phyloP scores from a whole-genome alignment of 2,888 invertebrate species.

The Baronia brevicornis region DNA sequence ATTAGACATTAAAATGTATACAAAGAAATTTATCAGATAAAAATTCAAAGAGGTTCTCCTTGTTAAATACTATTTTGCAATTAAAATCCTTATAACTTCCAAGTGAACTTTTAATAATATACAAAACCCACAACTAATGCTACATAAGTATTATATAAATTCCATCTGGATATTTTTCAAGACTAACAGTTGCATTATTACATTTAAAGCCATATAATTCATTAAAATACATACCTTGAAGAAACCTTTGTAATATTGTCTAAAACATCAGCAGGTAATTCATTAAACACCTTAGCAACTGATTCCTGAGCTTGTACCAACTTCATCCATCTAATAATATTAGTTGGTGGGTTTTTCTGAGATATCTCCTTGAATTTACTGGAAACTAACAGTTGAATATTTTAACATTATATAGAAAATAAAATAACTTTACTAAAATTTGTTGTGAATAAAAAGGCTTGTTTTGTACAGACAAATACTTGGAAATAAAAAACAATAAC shows the following conservation, averaged over 20 bases:
- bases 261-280: constrained; percentile 71
- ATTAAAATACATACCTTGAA: constrained; percentile 33
- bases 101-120: too few relatives aligned
- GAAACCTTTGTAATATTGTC: constrained; percentile 40
- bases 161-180: too few relatives aligned
- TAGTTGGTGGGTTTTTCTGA: constrained; percentile 69
- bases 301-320: constrained; percentile 77
- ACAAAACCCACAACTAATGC: too few relatives aligned
- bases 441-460: too few relatives aligned
- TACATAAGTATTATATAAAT: too few relatives aligned
- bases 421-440: constrained; percentile 6
- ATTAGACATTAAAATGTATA: too few relatives aligned
- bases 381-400: constrained; percentile 33
- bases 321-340: constrained; percentile 81
- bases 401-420: not conserved
- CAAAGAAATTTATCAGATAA: too few relatives aligned
- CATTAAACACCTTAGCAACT: constrained; percentile 73
- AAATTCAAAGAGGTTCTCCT: too few relatives aligned
- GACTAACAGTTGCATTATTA: too few relatives aligned
- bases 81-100: too few relatives aligned
- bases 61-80: too few relatives aligned
- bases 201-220: not conserved
- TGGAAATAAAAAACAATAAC: constrained; percentile 2
- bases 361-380: constrained; percentile 44
- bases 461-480: too few relatives aligned